Evolutionary conservation across 2,113 vertebrate species (phyloP), one percentile per base, ranked within the genome.

Genomic region (Rattus norvegicus): DNA sequence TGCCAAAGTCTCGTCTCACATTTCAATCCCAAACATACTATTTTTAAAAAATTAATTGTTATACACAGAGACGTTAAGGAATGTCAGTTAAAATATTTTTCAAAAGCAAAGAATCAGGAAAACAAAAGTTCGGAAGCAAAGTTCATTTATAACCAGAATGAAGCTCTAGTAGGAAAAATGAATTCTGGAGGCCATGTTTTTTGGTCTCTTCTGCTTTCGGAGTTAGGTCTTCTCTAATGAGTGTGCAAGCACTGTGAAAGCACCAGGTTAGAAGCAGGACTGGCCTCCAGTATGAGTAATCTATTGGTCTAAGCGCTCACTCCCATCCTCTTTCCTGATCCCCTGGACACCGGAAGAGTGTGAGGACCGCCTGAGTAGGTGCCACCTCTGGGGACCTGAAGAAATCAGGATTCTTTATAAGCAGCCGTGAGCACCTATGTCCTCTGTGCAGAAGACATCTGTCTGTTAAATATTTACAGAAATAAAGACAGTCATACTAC

Each of bases 111-210:
- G 56, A 65, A 72, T 43, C 39, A 92, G 13, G 39, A 49, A 43
- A 43, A 5, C 13, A 36, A 33, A 94, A 26, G 11, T 92, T 80
- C 9, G n/a, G n/a, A 84, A 47, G 49, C 3, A 10, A 83, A 91
- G 84, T 94, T 96, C 54, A 47, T 73, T 87, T 22, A 30, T 83
- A 96, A 54, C 26, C 16, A 73, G 65, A 91, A 91, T 19, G 33
- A 94, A 89, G 12, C 12, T 80, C 72, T 56, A 70, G 91, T 24
- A 93, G 11, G 13, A 47, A 12, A 70, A 84, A 28, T 16, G 1
- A 90, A 14, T 30, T 81, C 56, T 59, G 92, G 67, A 54, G 72
- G 16, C 52, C 79, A 89, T 24, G 59, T 22, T 20, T 86, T 86
- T 69, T 86, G 3, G 0, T 67, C n/a, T 91, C 88, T 85, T 67